A percentile compares a stretch with the other conserved stretches of the same genome.
Conservation (phyloP, 2,888 invertebrate species). For the Drosophila multiciliata region DNA sequence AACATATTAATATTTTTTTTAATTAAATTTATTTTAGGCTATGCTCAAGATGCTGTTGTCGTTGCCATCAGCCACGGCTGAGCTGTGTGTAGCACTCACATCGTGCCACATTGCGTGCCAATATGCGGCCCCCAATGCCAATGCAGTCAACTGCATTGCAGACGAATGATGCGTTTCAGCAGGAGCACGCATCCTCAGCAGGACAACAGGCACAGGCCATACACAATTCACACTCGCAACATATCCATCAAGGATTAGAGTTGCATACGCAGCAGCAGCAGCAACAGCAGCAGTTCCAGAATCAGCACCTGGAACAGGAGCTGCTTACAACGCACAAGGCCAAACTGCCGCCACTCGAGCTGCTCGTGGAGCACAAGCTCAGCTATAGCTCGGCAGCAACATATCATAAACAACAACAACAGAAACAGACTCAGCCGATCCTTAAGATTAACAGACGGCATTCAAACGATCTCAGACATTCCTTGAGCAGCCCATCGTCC, state of each 20-base stretch:
- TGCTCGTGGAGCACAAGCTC: conserved; percentile 79
- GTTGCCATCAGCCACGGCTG: conserved; percentile 61
- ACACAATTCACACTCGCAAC: conserved; percentile 17
- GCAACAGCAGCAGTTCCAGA: conserved; percentile 27
- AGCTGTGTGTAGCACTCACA: conserved; percentile 44
- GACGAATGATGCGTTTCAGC: conserved; percentile 72
- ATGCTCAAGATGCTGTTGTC: conserved; percentile 64
- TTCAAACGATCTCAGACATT: conserved; percentile 44
- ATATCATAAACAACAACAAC: conserved; percentile 48
- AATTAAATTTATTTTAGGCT: conserved; percentile 34
- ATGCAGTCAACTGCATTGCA: conserved; percentile 80
- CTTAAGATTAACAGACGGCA: conserved; percentile 44
- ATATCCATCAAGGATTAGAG: conserved; percentile 18
- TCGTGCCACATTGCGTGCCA: conserved; percentile 38
- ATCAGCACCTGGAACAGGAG: conserved; percentile 31
- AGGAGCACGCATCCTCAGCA: conserved; percentile 43
- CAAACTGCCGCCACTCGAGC: conserved; percentile 75
- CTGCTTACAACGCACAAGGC: conserved; percentile 47
- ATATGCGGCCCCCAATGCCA: conserved; percentile 81
- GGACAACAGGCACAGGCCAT: conserved; percentile 41
- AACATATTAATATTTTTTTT: too few relatives aligned
- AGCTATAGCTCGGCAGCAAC: conserved; percentile 73
- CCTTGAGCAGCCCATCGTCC: conserved; percentile 58
- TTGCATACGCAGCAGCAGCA: conserved; percentile 34
- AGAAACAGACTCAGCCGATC: conserved; percentile 17